A percentile compares a stretch with the other conserved stretches of the same genome.
phyloP scores from a whole-genome alignment of 2,888 invertebrate genomes.

The Tetragnatha montana region DNA sequence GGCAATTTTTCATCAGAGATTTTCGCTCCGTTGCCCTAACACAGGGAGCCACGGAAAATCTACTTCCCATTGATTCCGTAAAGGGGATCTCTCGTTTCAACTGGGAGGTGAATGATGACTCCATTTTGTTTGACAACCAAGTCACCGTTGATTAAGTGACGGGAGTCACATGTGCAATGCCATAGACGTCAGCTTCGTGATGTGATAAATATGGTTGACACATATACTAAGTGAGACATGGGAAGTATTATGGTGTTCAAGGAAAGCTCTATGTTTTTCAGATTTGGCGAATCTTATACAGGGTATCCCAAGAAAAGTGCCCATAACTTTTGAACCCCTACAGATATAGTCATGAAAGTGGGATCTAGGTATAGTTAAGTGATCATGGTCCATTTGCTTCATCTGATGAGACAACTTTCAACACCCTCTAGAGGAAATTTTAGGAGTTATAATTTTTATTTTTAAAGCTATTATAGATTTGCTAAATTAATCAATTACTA shows the following conservation, averaged over 20 bases:
- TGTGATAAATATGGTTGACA: background rate
- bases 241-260: background rate
- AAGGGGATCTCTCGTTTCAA: background rate
- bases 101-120: background rate
- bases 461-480: no score
- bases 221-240: background rate
- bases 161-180: background rate
- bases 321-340: no score
- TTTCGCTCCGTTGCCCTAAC: background rate
- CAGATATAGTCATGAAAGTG: no score
- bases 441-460: no score
- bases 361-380: no score
- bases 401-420: no score
- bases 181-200: background rate
- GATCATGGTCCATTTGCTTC: no score
- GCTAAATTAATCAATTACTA: no score
- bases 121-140: background rate
- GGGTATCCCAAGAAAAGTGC: no score
- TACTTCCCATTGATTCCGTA: background rate
- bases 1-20: background rate
- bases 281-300: no score
- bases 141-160: background rate
- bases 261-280: background rate
- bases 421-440: no score
- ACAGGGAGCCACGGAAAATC: background rate